Evolutionary conservation across 2,797 vertebrate genomes (phyloP).

Genomic region (Pangasius macronema): DNA sequence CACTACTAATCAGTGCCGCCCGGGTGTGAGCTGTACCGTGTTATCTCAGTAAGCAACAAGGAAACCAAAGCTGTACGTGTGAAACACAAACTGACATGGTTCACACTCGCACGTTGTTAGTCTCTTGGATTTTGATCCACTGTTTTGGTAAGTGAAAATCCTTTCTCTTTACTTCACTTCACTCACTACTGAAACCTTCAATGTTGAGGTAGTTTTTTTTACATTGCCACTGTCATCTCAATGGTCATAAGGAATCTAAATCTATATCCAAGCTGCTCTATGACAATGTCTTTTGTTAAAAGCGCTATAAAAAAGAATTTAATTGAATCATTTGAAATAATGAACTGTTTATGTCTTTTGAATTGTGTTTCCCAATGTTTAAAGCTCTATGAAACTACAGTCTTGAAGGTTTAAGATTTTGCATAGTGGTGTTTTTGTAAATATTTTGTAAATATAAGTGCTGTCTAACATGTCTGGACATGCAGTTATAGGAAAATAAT

Average conservation of each 20-base stretch:
- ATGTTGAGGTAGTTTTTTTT: neutral
- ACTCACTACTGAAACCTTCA: neutral
- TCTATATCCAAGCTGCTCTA: neutral
- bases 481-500: neutral
- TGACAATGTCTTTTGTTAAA: neutral
- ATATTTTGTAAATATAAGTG: neutral
- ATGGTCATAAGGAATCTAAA: neutral
- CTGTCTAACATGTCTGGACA: neutral
- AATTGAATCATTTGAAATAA: neutral
- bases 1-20: conserved; percentile 15
- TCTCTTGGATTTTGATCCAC: conserved; percentile 38
- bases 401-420: neutral
- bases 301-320: neutral
- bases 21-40: conserved; percentile 14
- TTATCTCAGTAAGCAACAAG: conserved; percentile 33
- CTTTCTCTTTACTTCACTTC: too few species aligned
- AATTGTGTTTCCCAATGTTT: neutral
- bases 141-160: conserved; percentile 52
- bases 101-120: neutral
- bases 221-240: neutral
- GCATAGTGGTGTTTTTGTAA: neutral
- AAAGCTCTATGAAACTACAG: neutral
- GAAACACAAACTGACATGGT: conserved; percentile 38
- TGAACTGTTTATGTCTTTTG: neutral
- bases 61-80: conserved; percentile 19